phyloP scores from a whole-genome alignment of 2,888 invertebrate species.

The Prosopocoilus inquinatus region DNA sequence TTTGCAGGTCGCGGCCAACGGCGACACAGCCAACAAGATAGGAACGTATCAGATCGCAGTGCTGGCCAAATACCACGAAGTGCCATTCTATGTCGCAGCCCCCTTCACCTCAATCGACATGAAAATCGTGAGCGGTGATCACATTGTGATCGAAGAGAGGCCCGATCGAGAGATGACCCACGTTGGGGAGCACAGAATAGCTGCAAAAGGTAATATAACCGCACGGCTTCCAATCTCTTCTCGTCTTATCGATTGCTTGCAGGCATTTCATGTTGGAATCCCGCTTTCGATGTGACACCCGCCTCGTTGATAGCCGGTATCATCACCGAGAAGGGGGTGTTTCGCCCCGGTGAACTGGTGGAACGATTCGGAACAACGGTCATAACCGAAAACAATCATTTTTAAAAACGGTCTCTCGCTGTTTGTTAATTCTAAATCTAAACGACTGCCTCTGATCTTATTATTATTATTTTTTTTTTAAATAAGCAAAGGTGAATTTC shows the following conservation, averaged over 20 bases:
- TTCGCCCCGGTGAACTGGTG: constrained; percentile 58
- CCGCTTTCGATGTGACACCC: constrained; percentile 97
- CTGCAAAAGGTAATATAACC: constrained; percentile 70
- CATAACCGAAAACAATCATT: background rate
- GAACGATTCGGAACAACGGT: constrained; percentile 1
- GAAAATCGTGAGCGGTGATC: constrained; percentile 71
- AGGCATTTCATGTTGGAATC: constrained; percentile 96
- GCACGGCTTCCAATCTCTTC: background rate
- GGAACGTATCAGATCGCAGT: constrained; percentile 96
- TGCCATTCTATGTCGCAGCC: constrained; percentile 95
- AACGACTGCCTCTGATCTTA: too few relatives aligned
- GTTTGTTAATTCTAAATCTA: too few relatives aligned
- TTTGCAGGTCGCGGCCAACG: constrained; percentile 81
- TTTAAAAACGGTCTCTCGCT: too few relatives aligned
- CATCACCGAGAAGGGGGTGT: constrained; percentile 91
- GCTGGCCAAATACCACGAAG: constrained; percentile 82
- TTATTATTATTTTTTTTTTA: too few relatives aligned
- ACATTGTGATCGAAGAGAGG: constrained; percentile 92
- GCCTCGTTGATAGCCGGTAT: constrained; percentile 88
- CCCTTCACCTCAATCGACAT: constrained; percentile 91
- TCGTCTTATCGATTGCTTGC: too few relatives aligned
- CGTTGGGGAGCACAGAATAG: constrained; percentile 82
- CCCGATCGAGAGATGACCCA: constrained; percentile 90
- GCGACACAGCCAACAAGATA: constrained; percentile 99
- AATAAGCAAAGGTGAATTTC: too few relatives aligned